Percentiles rank a stretch among this genome's conserved stretches.
phyloP scores from a whole-genome alignment of 2,888 invertebrate genomes.

The Drosophila gaucha region DNA sequence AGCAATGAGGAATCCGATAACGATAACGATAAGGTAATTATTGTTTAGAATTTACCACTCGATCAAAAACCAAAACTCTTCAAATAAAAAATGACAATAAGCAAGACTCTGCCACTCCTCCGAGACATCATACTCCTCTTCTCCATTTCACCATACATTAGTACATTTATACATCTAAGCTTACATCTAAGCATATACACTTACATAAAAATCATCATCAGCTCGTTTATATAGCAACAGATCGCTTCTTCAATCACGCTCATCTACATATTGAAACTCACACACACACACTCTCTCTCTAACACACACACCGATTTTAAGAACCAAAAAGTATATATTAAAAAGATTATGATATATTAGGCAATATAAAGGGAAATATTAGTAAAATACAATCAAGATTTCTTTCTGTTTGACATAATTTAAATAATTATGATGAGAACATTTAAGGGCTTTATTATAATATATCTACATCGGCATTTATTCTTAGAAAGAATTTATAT shows the following conservation, averaged over 20 bases:
- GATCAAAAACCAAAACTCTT: conserved; percentile 4
- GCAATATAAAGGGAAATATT: too few relatives aligned
- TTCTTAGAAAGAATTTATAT: too few relatives aligned
- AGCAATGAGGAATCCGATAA: conserved; percentile 95
- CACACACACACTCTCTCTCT: conserved; percentile 1
- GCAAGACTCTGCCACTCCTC: conserved; percentile 41
- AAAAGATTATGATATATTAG: too few relatives aligned
- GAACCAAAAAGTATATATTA: background rate
- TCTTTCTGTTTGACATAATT: too few relatives aligned
- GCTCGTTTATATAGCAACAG: conserved; percentile 10
- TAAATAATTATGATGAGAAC: too few relatives aligned
- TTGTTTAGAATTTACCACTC: conserved; percentile 55
- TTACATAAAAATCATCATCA: conserved; percentile 4
- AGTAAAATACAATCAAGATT: too few relatives aligned
- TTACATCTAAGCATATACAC: background rate
- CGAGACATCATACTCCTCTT: conserved; percentile 26
- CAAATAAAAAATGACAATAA: conserved; percentile 30
- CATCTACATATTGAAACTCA: background rate
- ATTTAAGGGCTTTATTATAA: too few relatives aligned
- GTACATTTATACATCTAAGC: conserved; percentile 13
- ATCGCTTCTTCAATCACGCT: conserved; percentile 1
- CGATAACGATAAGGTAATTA: conserved; percentile 91
- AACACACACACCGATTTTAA: background rate
- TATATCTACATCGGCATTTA: too few relatives aligned
- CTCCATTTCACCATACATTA: conserved; percentile 9